A percentile compares a stretch with the other conserved stretches of the same genome.
Evolutionary conservation across 2,888 invertebrate genomes (phyloP).

Genomic region (Geotrupes spiniger): DNA sequence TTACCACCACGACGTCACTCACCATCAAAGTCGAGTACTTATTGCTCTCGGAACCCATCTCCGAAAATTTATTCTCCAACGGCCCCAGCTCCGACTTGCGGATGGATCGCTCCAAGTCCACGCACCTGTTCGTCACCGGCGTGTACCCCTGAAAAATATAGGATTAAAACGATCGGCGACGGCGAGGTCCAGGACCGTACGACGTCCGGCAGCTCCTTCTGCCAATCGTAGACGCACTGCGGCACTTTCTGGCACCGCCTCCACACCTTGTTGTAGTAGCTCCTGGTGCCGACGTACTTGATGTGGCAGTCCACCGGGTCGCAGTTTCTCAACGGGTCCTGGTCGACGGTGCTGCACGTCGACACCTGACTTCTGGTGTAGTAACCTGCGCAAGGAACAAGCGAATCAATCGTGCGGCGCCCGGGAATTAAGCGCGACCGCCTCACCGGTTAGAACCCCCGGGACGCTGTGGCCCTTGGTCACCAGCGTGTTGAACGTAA

Average conservation of each 20-base stretch:
- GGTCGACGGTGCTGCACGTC: conserved; percentile 46
- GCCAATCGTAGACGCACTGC: conserved; percentile 40
- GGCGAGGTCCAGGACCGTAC: conserved; percentile 31
- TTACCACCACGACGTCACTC: neutral
- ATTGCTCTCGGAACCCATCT: conserved; percentile 9
- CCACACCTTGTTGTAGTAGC: conserved; percentile 49
- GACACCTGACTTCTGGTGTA: conserved; percentile 22
- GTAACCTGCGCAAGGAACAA: conserved; percentile 22
- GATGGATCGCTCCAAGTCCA: conserved; percentile 43
- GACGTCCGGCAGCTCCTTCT: conserved; percentile 41
- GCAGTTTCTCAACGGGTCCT: conserved; percentile 52
- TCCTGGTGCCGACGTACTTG: conserved; percentile 55
- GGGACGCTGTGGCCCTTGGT: conserved; percentile 6
- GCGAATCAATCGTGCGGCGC: too few relatives aligned
- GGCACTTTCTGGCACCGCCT: conserved; percentile 46
- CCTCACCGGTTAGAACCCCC: conserved; percentile 9
- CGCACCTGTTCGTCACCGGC: conserved; percentile 47
- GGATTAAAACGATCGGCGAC: neutral
- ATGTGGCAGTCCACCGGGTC: conserved; percentile 55
- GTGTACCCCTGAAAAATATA: conserved; percentile 42
- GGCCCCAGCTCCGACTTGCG: conserved; percentile 37
- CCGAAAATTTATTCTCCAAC: conserved; percentile 32
- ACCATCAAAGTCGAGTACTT: conserved; percentile 18
- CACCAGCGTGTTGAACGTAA: conserved; percentile 29
- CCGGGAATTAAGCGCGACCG: neutral